phyloP scores from a whole-genome alignment of 2,797 vertebrate species.

The Epinephelus malabaricus region DNA sequence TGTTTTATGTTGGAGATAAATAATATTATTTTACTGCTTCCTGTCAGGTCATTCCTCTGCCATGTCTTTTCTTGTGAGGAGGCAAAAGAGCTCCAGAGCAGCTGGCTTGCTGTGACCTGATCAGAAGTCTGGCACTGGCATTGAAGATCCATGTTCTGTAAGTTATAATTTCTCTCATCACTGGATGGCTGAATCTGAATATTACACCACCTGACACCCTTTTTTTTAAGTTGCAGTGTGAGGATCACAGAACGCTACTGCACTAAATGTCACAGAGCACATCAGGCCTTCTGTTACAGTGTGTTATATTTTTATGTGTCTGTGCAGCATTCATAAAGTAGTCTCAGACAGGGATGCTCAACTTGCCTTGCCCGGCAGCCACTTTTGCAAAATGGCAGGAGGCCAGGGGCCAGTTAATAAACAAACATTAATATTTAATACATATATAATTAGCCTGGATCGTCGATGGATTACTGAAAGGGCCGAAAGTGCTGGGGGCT shows the following conservation, averaged over 20 bases:
- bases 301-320: neutral
- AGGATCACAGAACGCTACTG: conserved; percentile 12
- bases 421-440: no score
- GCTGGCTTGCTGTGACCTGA: conserved; percentile 43
- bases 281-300: neutral
- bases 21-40: neutral
- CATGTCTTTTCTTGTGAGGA: neutral
- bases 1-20: no score
- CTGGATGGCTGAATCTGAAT: conserved; percentile 17
- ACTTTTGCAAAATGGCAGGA: no score
- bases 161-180: conserved; percentile 16
- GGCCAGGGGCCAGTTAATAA: no score
- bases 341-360: no score
- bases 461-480: no score
- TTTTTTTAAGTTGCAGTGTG: conserved; percentile 44
- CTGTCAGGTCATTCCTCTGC: neutral
- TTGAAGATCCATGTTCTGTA: neutral
- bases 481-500: no score
- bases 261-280: conserved; percentile 5
- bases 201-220: conserved; percentile 40
- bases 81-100: conserved; percentile 8
- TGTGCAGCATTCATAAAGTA: neutral
- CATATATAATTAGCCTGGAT: no score
- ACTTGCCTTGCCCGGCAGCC: no score
- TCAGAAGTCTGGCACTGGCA: conserved; percentile 17